These are phyloP conservation scores for Lordiphosa andalusiaca DNA, from an alignment of 2,888 invertebrate genomes.

Conservation along the genomic window DNA sequence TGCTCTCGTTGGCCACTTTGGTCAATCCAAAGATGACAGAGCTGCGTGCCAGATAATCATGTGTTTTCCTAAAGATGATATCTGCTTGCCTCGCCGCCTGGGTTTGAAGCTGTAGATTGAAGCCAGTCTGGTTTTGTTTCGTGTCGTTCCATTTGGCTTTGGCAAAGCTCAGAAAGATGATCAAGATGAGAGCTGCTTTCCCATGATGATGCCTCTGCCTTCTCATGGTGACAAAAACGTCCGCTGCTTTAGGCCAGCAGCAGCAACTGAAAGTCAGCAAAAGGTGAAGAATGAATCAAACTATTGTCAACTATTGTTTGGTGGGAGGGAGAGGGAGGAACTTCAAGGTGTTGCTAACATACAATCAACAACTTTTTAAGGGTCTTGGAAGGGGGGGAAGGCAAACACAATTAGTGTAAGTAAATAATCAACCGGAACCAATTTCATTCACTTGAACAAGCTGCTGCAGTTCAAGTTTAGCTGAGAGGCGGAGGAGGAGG, in stretches of 20 bases:
- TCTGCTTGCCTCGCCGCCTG: background rate
- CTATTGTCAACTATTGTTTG: conserved; percentile 1
- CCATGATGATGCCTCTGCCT: background rate
- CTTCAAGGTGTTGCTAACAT: background rate
- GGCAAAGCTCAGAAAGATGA: background rate
- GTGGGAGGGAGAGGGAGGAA: no score
- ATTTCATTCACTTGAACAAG: conserved; percentile 1
- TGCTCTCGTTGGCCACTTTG: conserved; percentile 71
- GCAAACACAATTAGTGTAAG: conserved; percentile 9
- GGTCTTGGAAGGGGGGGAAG: conserved; percentile 1
- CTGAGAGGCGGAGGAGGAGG: background rate
- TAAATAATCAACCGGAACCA: conserved; percentile 19
- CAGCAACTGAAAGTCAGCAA: conserved; percentile 5
- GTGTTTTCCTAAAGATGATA: conserved; percentile 25
- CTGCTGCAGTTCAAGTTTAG: no score
- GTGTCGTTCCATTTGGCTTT: background rate
- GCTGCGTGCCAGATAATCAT: conserved; percentile 59
- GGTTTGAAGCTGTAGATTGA: background rate
- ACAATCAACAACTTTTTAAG: conserved; percentile 3
- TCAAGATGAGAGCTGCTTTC: conserved; percentile 1
- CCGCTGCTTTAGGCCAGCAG: background rate
- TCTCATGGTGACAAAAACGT: background rate
- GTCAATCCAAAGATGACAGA: conserved; percentile 79
- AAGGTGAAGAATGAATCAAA: conserved; percentile 4
- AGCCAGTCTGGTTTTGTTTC: no score